Base-by-base conservation (phyloP, 2,888 invertebrate genomes). In the Acanthosepion pharaonis region DNA sequence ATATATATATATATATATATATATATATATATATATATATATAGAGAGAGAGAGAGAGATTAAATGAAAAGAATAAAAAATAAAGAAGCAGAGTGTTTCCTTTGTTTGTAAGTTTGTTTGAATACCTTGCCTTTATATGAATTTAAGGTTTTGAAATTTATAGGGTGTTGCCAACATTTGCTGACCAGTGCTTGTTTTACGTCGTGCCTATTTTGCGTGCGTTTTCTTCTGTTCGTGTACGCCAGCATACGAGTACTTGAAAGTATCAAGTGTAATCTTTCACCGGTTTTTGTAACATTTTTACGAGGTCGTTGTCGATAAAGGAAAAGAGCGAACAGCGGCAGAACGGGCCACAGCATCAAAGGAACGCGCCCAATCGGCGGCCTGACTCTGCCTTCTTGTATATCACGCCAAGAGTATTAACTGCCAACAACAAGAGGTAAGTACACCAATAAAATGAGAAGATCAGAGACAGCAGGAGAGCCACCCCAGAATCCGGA, bases 201-300 rank as follows among this genome's bases (percentile, higher is more conserved):
- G 33, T 18, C 33, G 78, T 78, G 11, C 18, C 15, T 78, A 59
- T 78, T n/a, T 78, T 18, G 78, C n/a, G 78, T 78, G 78, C 18
- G 78, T 78, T 78, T 33, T 18, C 18, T 11, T 28, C n/a, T 1
- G n/a, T n/a, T 5, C n/a, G n/a, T 78, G 78, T 78, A 78, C 78
- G 78, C n/a, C 78, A 33, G 78, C 78, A 78, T 78, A 78, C n/a
- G n/a, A 15, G 78, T 78, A 78, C 78, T 78, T 78, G n/a, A 78
- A 78, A 78, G n/a, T 78, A 78, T 78, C n/a, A n/a, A 78, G 78
- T 78, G 78, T 78, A 78, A 78, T 78, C 78, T 78, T 78, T n/a
- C 78, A 15, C 15, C n/a, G 78, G 78, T 78, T 78, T 78, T n/a
- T 78, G 78, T 78, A n/a, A 78, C n/a, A n/a, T 78, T 78, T 78